Evolutionary conservation across 2,888 invertebrate genomes (phyloP).

Genomic region (Conops quadrifasciatus): DNA sequence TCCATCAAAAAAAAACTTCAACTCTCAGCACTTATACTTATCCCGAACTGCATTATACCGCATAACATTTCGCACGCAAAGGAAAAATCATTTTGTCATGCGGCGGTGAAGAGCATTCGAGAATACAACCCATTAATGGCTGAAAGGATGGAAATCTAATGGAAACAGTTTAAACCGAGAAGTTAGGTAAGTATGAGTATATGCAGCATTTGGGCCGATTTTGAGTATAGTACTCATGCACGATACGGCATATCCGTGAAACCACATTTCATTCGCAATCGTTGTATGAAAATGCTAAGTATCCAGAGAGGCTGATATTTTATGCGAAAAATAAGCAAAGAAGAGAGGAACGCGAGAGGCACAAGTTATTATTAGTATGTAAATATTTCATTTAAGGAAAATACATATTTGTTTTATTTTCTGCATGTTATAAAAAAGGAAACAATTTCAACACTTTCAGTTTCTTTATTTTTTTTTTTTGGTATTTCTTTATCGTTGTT

Average conservation of each 20-base stretch:
- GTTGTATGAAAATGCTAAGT: neutral
- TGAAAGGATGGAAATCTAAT: neutral
- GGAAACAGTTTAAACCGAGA: neutral
- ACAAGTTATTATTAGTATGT: no score
- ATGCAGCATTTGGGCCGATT: no score
- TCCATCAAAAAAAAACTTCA: neutral
- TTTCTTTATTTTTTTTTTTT: neutral
- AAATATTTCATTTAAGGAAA: no score
- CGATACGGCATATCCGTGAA: neutral
- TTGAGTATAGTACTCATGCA: neutral
- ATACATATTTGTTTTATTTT: neutral
- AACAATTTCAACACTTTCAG: conserved; percentile 30
- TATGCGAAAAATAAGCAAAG: no score
- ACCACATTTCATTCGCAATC: neutral
- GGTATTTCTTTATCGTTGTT: no score
- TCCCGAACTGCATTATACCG: no score
- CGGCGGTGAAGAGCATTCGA: no score
- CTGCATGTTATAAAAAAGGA: conserved; percentile 17
- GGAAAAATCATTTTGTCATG: conserved; percentile 16
- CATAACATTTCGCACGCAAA: conserved; percentile 25
- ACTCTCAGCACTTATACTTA: neutral
- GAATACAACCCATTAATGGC: neutral
- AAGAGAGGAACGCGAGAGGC: no score
- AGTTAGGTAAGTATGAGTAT: no score
- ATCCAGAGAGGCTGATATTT: conserved; percentile 5